These are phyloP conservation scores for Diogma glabrata DNA, from an alignment of 2,888 invertebrate species.

Conservation along the genomic window DNA sequence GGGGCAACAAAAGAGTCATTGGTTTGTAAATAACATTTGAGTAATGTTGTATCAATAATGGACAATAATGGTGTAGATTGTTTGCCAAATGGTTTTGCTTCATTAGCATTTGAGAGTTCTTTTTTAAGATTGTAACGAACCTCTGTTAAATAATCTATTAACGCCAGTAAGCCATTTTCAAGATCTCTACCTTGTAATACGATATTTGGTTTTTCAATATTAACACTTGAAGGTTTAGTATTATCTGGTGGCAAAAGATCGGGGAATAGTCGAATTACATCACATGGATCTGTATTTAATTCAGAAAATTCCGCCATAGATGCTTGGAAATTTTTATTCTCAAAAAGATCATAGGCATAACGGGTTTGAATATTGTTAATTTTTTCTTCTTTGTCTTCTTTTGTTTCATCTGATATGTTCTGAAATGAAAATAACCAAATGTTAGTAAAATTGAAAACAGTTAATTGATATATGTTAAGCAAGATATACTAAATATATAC, in stretches of 20 bases:
- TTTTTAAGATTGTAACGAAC: slow-evolving; percentile 47
- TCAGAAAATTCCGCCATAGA: slow-evolving; percentile 87
- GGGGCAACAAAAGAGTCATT: slow-evolving; percentile 92
- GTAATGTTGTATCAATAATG: slow-evolving; percentile 91
- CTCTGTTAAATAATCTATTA: slow-evolving; percentile 82
- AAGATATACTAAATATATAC: too few species aligned
- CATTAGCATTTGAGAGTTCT: slow-evolving; percentile 31
- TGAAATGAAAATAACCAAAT: too few species aligned
- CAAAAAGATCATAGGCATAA: slow-evolving; percentile 84
- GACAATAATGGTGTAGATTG: slow-evolving; percentile 56
- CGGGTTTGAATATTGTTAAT: slow-evolving; percentile 81
- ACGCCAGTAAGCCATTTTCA: slow-evolving; percentile 75
- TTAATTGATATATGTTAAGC: slow-evolving; percentile 27
- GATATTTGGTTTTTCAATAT: slow-evolving; percentile 18
- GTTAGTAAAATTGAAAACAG: slow-evolving; percentile 21
- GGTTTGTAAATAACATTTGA: slow-evolving; percentile 95
- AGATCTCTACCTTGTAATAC: slow-evolving; percentile 68
- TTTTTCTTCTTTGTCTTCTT: slow-evolving; percentile 67
- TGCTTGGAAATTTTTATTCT: slow-evolving; percentile 73
- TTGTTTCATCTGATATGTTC: slow-evolving; percentile 69
- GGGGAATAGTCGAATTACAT: slow-evolving; percentile 91
- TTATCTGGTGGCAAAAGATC: slow-evolving; percentile 48
- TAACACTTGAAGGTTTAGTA: slow-evolving; percentile 29
- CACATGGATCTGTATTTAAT: slow-evolving; percentile 84
- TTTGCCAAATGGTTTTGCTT: slow-evolving; percentile 24